Conservation (phyloP, 2,888 invertebrate species). For the Hybos culiciformis region DNA sequence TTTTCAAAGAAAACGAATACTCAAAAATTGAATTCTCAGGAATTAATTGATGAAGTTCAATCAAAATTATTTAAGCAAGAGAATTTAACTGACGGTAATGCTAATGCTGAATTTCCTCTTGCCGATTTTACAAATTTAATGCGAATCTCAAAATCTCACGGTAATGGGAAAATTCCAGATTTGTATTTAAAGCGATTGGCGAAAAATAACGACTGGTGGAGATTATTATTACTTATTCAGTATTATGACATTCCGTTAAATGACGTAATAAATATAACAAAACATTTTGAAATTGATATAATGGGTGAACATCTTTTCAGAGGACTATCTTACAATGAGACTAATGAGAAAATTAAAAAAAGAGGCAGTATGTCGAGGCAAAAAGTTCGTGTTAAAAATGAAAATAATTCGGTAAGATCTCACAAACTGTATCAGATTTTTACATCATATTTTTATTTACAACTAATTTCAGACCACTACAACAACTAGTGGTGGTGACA, state of each 20-base stretch:
- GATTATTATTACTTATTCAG: slow-evolving; percentile 52
- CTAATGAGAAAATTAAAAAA: slow-evolving; percentile 13
- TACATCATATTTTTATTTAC: slow-evolving; percentile 2
- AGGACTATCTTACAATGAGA: slow-evolving; percentile 24
- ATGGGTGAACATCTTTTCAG: slow-evolving; percentile 29
- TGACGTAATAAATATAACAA: slow-evolving; percentile 21
- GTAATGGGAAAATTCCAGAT: slow-evolving; percentile 18
- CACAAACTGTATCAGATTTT: neutral
- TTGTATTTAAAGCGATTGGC: slow-evolving; percentile 46
- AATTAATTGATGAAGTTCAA: slow-evolving; percentile 8
- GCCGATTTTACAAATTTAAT: slow-evolving; percentile 26
- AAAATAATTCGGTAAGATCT: neutral
- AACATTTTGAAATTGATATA: slow-evolving; percentile 20
- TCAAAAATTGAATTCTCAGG: neutral
- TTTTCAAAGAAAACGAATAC: slow-evolving; percentile 4
- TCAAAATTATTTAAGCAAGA: slow-evolving; percentile 4
- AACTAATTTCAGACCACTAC: slow-evolving; percentile 10
- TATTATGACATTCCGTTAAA: slow-evolving; percentile 52
- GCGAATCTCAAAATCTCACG: slow-evolving; percentile 22
- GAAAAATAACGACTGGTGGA: slow-evolving; percentile 51
- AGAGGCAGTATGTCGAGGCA: slow-evolving; percentile 17
- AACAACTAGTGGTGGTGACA: slow-evolving; percentile 15
- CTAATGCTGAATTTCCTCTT: slow-evolving; percentile 21
- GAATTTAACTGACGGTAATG: neutral
- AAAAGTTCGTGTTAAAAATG: slow-evolving; percentile 11